phyloP scores from a whole-genome alignment of 2,113 vertebrate genomes.

The Tachuris rubrigastra region DNA sequence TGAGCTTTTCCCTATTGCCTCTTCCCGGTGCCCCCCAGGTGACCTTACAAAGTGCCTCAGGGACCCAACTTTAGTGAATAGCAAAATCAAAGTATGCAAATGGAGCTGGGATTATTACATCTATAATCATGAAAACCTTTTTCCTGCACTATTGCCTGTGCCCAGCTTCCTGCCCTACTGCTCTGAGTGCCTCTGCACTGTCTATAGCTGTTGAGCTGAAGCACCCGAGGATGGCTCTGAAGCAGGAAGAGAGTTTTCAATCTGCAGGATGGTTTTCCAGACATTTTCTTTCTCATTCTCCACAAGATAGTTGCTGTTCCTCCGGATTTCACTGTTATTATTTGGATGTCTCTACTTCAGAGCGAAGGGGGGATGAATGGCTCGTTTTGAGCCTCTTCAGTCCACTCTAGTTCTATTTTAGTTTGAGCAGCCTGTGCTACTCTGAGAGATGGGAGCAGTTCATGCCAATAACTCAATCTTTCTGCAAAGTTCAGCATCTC shows the following conservation, averaged over 20 bases:
- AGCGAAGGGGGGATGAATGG: conserved; percentile 22
- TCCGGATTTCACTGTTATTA: conserved; percentile 39
- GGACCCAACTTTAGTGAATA: conserved; percentile 50
- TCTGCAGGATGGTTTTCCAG: conserved; percentile 36
- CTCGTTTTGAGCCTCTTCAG: conserved; percentile 61
- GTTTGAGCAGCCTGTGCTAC: conserved; percentile 28
- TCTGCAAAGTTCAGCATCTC: not conserved
- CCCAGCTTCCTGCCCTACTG: conserved; percentile 56
- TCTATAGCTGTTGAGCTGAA: conserved; percentile 65
- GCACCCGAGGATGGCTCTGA: conserved; percentile 59
- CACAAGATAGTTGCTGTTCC: conserved; percentile 26
- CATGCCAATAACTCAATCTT: conserved; percentile 1
- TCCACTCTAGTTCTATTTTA: conserved; percentile 65
- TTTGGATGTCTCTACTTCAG: conserved; percentile 47
- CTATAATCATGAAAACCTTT: conserved; percentile 36
- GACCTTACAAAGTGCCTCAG: not conserved
- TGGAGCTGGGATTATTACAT: not conserved
- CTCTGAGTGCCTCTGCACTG: conserved; percentile 40
- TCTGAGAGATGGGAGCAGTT: not conserved
- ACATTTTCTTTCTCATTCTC: conserved; percentile 54
- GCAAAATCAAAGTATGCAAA: conserved; percentile 61
- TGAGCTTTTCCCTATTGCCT: not conserved
- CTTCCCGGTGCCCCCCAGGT: not conserved
- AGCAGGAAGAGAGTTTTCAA: conserved; percentile 63
- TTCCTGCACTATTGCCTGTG: conserved; percentile 9